Percentiles rank a stretch among this genome's conserved stretches.
Evolutionary conservation across 1,140 invertebrate genomes (phyloP).

Genomic region (Bombus pyrosoma): DNA sequence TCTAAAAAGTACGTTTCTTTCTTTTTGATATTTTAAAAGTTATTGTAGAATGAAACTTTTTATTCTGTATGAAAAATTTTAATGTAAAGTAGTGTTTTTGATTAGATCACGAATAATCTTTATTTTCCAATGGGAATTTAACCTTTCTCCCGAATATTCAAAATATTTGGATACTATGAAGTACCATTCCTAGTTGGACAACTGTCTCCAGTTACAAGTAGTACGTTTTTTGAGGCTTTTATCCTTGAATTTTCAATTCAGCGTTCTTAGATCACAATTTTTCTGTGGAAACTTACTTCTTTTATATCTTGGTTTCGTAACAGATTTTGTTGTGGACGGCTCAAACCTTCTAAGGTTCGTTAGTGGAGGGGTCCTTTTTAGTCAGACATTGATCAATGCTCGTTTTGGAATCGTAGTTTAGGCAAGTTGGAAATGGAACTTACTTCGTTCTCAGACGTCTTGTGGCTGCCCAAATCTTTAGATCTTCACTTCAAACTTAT

Average conservation of each 20-base stretch:
- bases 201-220: too few relatives aligned
- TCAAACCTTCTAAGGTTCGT: too few relatives aligned
- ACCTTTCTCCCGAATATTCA: too few relatives aligned
- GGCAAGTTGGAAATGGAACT: not conserved
- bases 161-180: too few relatives aligned
- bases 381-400: too few relatives aligned
- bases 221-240: too few relatives aligned
- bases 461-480: too few relatives aligned
- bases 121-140: not conserved
- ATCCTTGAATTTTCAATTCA: too few relatives aligned
- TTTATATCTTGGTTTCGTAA: not conserved
- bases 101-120: not conserved
- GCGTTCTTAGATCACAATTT: not conserved
- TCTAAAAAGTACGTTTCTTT: too few relatives aligned
- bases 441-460: not conserved
- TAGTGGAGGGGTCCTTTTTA: too few relatives aligned
- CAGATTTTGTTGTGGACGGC: not conserved
- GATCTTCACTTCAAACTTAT: not conserved
- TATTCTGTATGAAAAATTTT: not conserved
- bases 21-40: not conserved
- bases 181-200: too few relatives aligned
- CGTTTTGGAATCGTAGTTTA: not conserved
- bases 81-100: not conserved
- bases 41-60: too few relatives aligned
- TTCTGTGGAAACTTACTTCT: not conserved